Base-by-base conservation (phyloP, 37 sponge, comb jelly and placozoan genomes). In the Halichondria panicea region DNA sequence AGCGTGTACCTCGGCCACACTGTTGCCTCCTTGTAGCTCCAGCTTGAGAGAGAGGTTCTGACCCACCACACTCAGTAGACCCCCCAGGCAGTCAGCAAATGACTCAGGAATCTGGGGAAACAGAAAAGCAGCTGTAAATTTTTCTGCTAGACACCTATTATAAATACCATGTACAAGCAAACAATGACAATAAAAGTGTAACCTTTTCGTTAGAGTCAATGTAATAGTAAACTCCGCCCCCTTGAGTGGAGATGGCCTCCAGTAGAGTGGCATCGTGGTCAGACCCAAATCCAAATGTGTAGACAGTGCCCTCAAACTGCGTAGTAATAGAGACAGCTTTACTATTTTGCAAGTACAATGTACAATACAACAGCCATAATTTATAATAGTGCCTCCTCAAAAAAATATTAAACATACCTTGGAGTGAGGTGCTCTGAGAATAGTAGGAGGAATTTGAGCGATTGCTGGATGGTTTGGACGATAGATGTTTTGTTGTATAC, bases 71-170 rank as follows among this genome's bases (percentile, higher is more conserved):
- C 92, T 91, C 41, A 95, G 77, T 46, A 95, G 77, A n/a, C 95
- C 95, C 30, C 95, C 95, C 6, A 95, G 86, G 63, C 95, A 95
- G 76, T 95, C 95, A 50, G 95, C 95, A 85, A 95, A 95, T 0
- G 92, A 90, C 78, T 95, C 95, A 6, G 95, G 89, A 74, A 93
- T 93, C 86, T 85, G 44, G 0, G 33, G n/a, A n/a, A n/a, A n/a
- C n/a, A n/a, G n/a, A n/a, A n/a, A n/a, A n/a, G n/a, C n/a, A n/a
- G n/a, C n/a, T n/a, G n/a, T n/a, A n/a, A n/a, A n/a, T n/a, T n/a
- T n/a, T n/a, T n/a, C n/a, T n/a, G n/a, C n/a, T n/a, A n/a, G n/a
- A n/a, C n/a, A n/a, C n/a, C n/a, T n/a, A n/a, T n/a, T n/a, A n/a
- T n/a, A n/a, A n/a, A n/a, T n/a, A n/a, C n/a, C n/a, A n/a, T n/a